Conservation (phyloP, 2,888 invertebrate genomes). For the Caenorhabditis imperialis region DNA sequence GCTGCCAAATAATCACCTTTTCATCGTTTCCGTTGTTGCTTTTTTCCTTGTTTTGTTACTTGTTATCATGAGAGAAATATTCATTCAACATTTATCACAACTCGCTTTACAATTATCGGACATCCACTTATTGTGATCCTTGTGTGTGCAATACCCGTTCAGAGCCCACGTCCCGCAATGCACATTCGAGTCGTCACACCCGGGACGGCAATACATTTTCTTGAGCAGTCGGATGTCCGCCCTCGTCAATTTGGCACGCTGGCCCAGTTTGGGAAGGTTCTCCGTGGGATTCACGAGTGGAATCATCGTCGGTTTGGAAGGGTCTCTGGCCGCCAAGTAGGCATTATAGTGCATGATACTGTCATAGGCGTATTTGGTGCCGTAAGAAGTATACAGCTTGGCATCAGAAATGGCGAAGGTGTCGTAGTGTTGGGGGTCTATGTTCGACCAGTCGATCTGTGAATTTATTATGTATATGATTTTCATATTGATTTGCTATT, state of each 20-base stretch:
- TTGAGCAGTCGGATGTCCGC: slow-evolving; percentile 70
- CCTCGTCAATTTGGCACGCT: slow-evolving; percentile 67
- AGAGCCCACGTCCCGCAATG: slow-evolving; percentile 77
- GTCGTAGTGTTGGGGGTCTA: slow-evolving; percentile 74
- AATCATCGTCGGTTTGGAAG: slow-evolving; percentile 71
- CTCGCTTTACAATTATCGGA: slow-evolving; percentile 72
- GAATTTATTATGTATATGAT: too few species aligned
- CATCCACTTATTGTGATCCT: slow-evolving; percentile 67
- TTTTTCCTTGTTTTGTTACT: slow-evolving; percentile 14
- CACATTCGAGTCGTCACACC: slow-evolving; percentile 70
- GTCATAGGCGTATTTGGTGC: slow-evolving; percentile 69
- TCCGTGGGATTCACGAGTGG: slow-evolving; percentile 60
- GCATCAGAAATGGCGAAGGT: slow-evolving; percentile 71
- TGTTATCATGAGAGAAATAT: too few species aligned
- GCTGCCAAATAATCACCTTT: slow-evolving; percentile 14
- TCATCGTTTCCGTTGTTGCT: slow-evolving; percentile 7
- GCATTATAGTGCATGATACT: slow-evolving; percentile 75
- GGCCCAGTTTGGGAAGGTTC: slow-evolving; percentile 69
- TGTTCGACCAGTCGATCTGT: slow-evolving; percentile 71
- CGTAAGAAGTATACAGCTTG: slow-evolving; percentile 69
- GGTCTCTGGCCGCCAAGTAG: slow-evolving; percentile 64
- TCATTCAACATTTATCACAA: slow-evolving; percentile 58
- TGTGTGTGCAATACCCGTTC: slow-evolving; percentile 63
- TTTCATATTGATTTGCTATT: too few species aligned
- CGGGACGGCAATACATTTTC: slow-evolving; percentile 74